Evolutionary conservation across 2,797 vertebrate species (phyloP), one percentile per base, ranked within the genome.

Genomic region (Xyrichtys novacula): DNA sequence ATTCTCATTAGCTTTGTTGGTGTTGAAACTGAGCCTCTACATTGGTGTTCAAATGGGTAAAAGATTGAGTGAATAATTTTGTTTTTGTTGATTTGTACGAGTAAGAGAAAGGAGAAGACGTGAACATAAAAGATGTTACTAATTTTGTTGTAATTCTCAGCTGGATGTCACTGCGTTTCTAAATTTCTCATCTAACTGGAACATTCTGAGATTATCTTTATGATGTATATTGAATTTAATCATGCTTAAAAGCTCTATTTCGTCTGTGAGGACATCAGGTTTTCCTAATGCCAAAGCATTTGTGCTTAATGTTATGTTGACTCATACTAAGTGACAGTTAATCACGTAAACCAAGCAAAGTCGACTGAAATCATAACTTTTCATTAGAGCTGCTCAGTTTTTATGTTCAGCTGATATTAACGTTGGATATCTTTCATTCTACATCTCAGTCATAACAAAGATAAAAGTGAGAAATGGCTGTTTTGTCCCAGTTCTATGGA

Each of bases 311-410:
- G n/a, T 43, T 2, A 8, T 54, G 31, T 14, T 23, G 36, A 68
- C 42, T 49, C 19, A 7, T 39, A 14, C 36, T 47, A 48, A 26
- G 25, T 46, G 49, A 58, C 40, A 38, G 34, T 73, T 63, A 34
- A 59, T 74, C 17, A 69, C 32, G 46, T 40, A 53, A 80, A 68
- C 71, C 19, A 61, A 67, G 49, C 46, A 32, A 16, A 53, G 16
- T 17, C 2, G 15, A 63, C 29, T 15, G 39, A 22, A 39, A 9
- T 29, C 16, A 26, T 54, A 46, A 40, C 19, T 52, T 56, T 65
- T 59, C 34, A 48, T 61, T 29, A 32, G 14, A 22, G 39, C 42
- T 16, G 40, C 42, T 59, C 15, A 17, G 12, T 16, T 49, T 25
- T 58, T 22, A 40, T 34, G 7, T 49, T 43, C 7, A 25, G 28